These are phyloP conservation scores for Perizoma flavofasciatum DNA, from an alignment of 2,888 invertebrate genomes.

Conservation along the genomic window DNA sequence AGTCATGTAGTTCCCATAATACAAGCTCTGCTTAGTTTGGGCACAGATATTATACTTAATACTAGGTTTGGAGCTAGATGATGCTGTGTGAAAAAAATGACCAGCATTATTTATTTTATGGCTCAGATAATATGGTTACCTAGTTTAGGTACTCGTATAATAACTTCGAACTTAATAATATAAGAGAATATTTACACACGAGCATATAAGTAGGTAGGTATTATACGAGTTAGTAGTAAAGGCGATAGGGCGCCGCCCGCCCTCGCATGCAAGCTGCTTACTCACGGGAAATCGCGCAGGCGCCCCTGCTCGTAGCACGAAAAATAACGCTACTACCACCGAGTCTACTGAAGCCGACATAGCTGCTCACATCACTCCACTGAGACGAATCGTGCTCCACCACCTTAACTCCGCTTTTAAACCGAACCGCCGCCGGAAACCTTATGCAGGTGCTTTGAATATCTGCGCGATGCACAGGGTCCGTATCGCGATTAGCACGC, in stretches of 20 bases:
- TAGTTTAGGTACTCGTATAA: too few relatives aligned
- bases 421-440: constrained; percentile 53
- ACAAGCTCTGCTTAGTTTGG: too few relatives aligned
- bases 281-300: constrained; percentile 81
- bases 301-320: constrained; percentile 71
- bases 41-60: too few relatives aligned
- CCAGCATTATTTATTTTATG: too few relatives aligned
- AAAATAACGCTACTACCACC: constrained; percentile 65
- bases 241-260: constrained; percentile 63
- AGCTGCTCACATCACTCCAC: constrained; percentile 63
- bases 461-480: constrained; percentile 68
- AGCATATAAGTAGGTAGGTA: neutral
- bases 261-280: constrained; percentile 53
- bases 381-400: constrained; percentile 48
- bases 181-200: neutral
- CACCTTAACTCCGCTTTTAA: constrained; percentile 65
- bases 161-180: too few relatives aligned
- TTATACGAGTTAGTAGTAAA: neutral
- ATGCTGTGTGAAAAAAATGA: too few relatives aligned
- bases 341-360: constrained; percentile 61
- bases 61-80: too few relatives aligned
- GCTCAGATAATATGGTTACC: too few relatives aligned
- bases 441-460: constrained; percentile 81
- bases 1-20: too few relatives aligned
- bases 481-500: constrained; percentile 69